Conservation (phyloP, 1,140 invertebrate species). For the Chelonus insularis region DNA sequence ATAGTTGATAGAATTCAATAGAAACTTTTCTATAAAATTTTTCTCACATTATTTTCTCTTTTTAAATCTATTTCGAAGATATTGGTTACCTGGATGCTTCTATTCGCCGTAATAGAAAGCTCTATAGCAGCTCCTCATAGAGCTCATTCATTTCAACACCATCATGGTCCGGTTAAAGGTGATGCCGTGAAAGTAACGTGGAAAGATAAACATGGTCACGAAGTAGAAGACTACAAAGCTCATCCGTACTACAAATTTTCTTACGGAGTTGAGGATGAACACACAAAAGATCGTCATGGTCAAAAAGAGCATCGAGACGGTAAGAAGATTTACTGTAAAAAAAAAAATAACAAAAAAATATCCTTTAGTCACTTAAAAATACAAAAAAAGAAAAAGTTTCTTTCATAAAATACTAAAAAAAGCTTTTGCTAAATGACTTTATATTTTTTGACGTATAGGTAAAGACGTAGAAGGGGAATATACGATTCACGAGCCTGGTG, state of each 20-base stretch:
- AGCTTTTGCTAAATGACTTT: background rate
- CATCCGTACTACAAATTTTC: constrained; percentile 65
- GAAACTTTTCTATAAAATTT: too few relatives aligned
- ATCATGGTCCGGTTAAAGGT: constrained; percentile 53
- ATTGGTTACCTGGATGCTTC: background rate
- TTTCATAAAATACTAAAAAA: too few relatives aligned
- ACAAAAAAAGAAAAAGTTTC: too few relatives aligned
- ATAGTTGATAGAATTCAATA: too few relatives aligned
- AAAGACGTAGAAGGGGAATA: constrained; percentile 64
- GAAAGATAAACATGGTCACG: constrained; percentile 49
- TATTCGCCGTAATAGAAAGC: background rate
- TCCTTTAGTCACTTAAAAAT: too few relatives aligned
- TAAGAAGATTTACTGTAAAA: too few relatives aligned
- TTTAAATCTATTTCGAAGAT: background rate
- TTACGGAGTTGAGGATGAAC: constrained; percentile 66
- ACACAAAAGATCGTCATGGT: constrained; percentile 67
- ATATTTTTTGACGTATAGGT: background rate
- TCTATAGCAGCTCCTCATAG: constrained; percentile 13
- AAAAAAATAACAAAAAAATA: too few relatives aligned
- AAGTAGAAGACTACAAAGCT: constrained; percentile 53
- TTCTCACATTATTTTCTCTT: too few relatives aligned
- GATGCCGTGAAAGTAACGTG: constrained; percentile 47
- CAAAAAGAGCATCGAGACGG: constrained; percentile 66
- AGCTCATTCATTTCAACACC: constrained; percentile 56
- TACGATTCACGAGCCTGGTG: constrained; percentile 73